Evolutionary conservation across 1,140 invertebrate genomes (phyloP).

Genomic region (Drosophila repleta): DNA sequence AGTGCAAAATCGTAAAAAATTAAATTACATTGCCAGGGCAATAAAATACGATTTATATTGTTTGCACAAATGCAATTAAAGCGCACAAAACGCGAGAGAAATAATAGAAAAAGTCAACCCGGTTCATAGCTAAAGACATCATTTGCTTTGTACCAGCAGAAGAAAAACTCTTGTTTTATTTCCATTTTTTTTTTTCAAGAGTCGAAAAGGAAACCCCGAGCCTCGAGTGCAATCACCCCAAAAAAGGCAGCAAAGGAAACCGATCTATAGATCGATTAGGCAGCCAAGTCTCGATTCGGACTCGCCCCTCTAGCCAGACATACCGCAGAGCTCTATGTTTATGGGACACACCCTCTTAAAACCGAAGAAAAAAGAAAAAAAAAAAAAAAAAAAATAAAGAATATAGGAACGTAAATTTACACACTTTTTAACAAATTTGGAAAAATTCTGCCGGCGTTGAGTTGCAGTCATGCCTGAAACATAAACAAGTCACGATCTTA

Average conservation of each 20-base stretch:
- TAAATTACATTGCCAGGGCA: conserved; percentile 72
- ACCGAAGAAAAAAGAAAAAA: conserved; percentile 21
- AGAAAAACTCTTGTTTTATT: conserved; percentile 59
- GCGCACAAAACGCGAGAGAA: conserved; percentile 44
- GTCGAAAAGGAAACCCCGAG: conserved; percentile 50
- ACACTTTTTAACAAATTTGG: conserved; percentile 81
- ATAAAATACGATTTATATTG: conserved; percentile 81
- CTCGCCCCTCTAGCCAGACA: conserved; percentile 36
- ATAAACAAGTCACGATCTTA: conserved; percentile 76
- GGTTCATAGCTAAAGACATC: conserved; percentile 75
- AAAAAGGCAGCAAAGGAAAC: conserved; percentile 55
- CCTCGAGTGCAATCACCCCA: conserved; percentile 77
- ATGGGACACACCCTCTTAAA: conserved; percentile 72
- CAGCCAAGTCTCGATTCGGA: conserved; percentile 56
- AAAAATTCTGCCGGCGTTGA: conserved; percentile 69
- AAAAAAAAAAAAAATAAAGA: conserved; percentile 41
- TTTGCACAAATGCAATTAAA: conserved; percentile 82
- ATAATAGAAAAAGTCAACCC: conserved; percentile 30
- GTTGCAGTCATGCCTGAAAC: conserved; percentile 74
- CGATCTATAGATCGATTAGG: conserved; percentile 76
- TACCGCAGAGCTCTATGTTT: conserved; percentile 60
- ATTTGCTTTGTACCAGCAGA: conserved; percentile 70
- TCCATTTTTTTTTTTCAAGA: conserved; percentile 41
- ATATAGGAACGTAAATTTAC: conserved; percentile 76
- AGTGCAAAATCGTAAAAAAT: conserved; percentile 83